Base-by-base conservation (phyloP, 2,113 vertebrate genomes). In the Anhinga anhinga region DNA sequence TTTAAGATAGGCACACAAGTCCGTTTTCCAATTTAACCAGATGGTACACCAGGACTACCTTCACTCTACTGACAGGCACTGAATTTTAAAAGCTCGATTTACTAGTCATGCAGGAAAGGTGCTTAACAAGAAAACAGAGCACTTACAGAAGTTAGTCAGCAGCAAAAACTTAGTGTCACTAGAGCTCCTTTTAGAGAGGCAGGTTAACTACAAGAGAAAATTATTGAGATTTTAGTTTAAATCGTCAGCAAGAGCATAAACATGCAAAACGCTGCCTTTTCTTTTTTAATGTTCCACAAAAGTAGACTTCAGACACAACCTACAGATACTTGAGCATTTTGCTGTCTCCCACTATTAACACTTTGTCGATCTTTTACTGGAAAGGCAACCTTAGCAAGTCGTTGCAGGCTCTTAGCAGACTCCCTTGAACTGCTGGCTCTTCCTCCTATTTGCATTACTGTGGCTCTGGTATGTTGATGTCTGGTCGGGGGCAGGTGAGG, bases 101-200 rank as follows among this genome's bases (percentile, higher is more conserved):
- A 70, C 77, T n/a, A 91, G 23, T 47, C 82, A 67, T 59, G 91
- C 74, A 67, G 34, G 30, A 85, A 58, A 88, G 45, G 27, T 42
- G 45, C 44, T 65, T 82, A 89, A 82, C 4, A 88, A 83, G 66
- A 86, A 87, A 90, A 65, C 9, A 70, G 50, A 94, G 78, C 88
- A 97, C 97, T 97, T 95, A 97, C 97, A 97, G 84, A 73, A 94
- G 84, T 97, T 97, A 97, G 94, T 93, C 80, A 94, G 86, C 91
- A 97, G 71, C 85, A 92, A 82, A 85, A 90, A 91, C 73, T 87
- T 82, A 71, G 74, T 58, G 62, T 55, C 95, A 90, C 91, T 97
- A 97, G 38, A 86, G 73, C 71, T 96, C 74, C 95, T 80, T 95
- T 85, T 81, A 95, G 70, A 91, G 45, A 94, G 45, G 66, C 78